phyloP scores from a whole-genome alignment of 92 coral and sea anemone genomes.

The Metridium senile region DNA sequence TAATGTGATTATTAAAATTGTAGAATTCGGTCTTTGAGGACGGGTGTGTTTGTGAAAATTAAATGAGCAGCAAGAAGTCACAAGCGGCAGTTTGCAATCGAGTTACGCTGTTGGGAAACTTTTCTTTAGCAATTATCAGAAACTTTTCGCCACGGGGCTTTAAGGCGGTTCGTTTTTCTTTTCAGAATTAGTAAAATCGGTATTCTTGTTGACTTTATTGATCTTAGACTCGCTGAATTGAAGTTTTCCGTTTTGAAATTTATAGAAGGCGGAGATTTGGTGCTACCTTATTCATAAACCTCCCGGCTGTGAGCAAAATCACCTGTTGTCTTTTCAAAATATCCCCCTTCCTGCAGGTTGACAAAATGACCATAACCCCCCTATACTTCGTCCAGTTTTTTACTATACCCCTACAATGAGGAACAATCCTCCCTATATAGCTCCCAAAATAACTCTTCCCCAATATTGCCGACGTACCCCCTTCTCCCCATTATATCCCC shows the following conservation, averaged over 20 bases:
- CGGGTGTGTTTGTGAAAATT: neutral
- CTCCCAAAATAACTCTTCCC: no score
- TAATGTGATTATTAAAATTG: conserved; percentile 5
- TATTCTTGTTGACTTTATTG: neutral
- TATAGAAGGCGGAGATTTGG: neutral
- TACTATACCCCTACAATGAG: no score
- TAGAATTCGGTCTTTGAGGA: neutral
- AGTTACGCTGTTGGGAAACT: conserved; percentile 29
- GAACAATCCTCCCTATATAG: no score
- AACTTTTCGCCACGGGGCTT: conserved; percentile 17
- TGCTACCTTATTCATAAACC: no score
- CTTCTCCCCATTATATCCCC: no score
- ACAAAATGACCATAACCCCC: no score
- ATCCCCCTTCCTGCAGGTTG: neutral
- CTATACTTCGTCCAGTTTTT: no score
- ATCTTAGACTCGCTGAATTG: neutral
- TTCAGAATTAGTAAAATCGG: neutral
- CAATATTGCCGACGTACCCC: no score
- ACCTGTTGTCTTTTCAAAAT: neutral
- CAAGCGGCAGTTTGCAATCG: neutral
- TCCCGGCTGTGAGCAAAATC: no score
- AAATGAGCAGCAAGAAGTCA: conserved; percentile 17
- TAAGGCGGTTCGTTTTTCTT: neutral
- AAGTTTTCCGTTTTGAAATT: neutral
- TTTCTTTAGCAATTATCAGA: conserved; percentile 29